Evolutionary conservation across 1,140 invertebrate species (phyloP), one percentile per base, ranked within the genome.

Genomic region (Harlomillsia oculata): DNA sequence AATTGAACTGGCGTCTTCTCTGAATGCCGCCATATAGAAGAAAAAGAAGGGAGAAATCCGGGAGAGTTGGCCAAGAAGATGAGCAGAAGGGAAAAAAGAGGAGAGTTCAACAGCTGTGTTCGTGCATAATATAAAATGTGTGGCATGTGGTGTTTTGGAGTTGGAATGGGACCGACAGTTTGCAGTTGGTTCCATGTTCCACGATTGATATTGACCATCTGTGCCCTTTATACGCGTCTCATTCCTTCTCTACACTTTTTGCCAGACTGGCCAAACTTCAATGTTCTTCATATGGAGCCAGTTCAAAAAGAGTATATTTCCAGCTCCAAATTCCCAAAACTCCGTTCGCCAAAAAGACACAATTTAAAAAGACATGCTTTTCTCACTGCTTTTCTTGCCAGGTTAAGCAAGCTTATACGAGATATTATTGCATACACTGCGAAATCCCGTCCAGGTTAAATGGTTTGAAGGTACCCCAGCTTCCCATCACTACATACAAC

Each of bases 141-240:
- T 45, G 56, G 56, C 56, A 59, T 59, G 49, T 59, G 56, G 50
- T 59, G 50, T 39, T 59, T 53, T 32, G 25, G 56, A 51, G 41
- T 34, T 44, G 44, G 43, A 56, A 57, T 49, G 34, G 43, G 25
- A 45, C 41, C 55, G 50, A 57, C 60, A 54, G 54, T 58, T 62
- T 51, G 40, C 34, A 53, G 41, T 57, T 49, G 11, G 50, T 48
- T 54, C 45, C 45, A 51, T 32, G 32, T 18, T 36, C 36, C 48
- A 46, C 20, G 48, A 60, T 62, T 62, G 60, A 62, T 62, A 62
- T 62, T 62, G 60, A 62, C 55, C 60, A 62, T 57, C 60, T 62
- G 60, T 53, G 54, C 60, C 49, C 51, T 49, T 53, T 48, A 29
- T 59, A 41, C 34, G 30, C 25, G 20, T 56, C 8, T 16, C 13